Evolutionary conservation across 2,888 invertebrate species (phyloP).

Genomic region (Emmelina monodactyla): DNA sequence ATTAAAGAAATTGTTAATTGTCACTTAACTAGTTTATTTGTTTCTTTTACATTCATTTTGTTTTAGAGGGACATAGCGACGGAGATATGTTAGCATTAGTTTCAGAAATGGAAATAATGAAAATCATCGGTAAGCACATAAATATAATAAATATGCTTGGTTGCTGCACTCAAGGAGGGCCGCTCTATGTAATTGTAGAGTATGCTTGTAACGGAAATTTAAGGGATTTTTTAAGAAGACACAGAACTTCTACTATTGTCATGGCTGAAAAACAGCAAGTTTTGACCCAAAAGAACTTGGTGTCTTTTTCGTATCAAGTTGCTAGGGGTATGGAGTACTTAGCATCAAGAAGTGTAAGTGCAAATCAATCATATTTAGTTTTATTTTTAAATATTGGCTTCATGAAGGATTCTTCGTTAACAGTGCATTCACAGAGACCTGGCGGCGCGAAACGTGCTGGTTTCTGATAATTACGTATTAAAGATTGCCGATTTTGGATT

Average conservation of each 20-base stretch:
- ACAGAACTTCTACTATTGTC: conserved; percentile 76
- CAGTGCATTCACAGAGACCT: conserved; percentile 96
- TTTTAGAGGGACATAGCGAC: conserved; percentile 92
- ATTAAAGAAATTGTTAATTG: too few species aligned
- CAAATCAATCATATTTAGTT: too few species aligned
- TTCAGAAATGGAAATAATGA: conserved; percentile 99
- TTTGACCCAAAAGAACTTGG: conserved; percentile 90
- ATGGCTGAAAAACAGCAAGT: conserved; percentile 73
- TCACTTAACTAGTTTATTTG: too few species aligned
- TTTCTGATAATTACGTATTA: conserved; percentile 90
- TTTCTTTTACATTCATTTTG: too few species aligned
- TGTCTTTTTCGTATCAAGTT: conserved; percentile 96
- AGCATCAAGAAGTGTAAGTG: conserved; percentile 84
- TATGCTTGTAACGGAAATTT: conserved; percentile 93
- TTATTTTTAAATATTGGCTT: too few species aligned
- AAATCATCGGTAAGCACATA: conserved; percentile 95
- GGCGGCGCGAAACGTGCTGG: conserved; percentile 96
- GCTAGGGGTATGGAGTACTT: conserved; percentile 98
- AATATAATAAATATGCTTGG: conserved; percentile 98
- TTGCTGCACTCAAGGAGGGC: conserved; percentile 94
- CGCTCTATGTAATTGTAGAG: conserved; percentile 87
- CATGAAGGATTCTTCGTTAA: too few species aligned
- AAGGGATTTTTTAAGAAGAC: conserved; percentile 91
- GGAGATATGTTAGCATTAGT: conserved; percentile 96
- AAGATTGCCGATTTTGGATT: conserved; percentile 99